Evolutionary conservation across 2,888 invertebrate genomes (phyloP).

Genomic region (Abrostola tripartita): DNA sequence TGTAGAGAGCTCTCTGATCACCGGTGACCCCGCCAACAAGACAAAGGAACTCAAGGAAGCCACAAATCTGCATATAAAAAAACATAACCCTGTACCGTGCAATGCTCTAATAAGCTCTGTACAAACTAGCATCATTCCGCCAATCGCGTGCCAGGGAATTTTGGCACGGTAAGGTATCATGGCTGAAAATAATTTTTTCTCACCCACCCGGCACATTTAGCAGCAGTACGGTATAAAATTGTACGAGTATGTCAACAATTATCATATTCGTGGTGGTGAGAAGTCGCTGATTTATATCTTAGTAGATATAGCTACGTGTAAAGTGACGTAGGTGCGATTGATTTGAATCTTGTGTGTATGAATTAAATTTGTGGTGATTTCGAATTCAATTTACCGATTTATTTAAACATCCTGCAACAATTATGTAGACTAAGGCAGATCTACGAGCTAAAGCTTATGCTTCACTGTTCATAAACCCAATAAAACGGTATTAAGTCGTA

Average conservation of each 20-base stretch:
- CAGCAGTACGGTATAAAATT: conserved; percentile 47
- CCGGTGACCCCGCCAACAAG: no score
- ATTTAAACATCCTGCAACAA: no score
- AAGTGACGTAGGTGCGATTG: no score
- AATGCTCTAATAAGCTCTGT: conserved; percentile 25
- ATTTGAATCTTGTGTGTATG: no score
- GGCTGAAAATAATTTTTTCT: conserved; percentile 69
- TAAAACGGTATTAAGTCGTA: no score
- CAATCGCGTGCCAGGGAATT: conserved; percentile 59
- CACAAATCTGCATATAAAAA: neutral
- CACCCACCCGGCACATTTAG: conserved; percentile 34
- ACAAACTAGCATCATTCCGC: conserved; percentile 21
- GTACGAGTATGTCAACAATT: conserved; percentile 50
- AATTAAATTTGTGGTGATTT: no score
- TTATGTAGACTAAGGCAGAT: no score
- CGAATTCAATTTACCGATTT: no score
- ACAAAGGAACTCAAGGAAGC: no score
- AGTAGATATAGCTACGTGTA: neutral
- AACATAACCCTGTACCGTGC: conserved; percentile 6
- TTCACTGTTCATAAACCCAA: no score
- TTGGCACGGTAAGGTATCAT: conserved; percentile 68
- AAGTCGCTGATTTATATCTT: conserved; percentile 10
- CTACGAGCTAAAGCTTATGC: no score
- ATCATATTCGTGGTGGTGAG: conserved; percentile 22
- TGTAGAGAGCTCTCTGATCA: no score